A percentile compares a stretch with the other conserved stretches of the same genome.
Conservation (phyloP, 2,113 vertebrate species). For the Alouatta palliata region DNA sequence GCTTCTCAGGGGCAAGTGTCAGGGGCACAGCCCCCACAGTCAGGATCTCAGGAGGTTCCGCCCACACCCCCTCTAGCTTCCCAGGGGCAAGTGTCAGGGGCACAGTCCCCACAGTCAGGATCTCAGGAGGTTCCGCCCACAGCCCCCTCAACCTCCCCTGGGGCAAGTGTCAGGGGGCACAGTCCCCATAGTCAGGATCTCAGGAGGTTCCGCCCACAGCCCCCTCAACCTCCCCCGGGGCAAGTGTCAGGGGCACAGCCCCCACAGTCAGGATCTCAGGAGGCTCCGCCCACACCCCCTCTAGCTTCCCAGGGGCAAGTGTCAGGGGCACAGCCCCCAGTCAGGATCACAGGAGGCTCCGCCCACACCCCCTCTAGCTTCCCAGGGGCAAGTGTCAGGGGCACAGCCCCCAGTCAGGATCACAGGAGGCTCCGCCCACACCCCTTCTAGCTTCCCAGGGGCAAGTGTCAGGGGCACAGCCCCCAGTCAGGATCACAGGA, state of each 20-base stretch:
- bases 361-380: neutral
- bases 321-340: neutral
- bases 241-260: neutral
- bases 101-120: neutral
- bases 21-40: neutral
- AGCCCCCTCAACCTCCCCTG: no score
- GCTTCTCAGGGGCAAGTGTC: neutral
- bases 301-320: neutral
- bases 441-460: neutral
- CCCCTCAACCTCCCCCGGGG: neutral
- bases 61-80: neutral
- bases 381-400: neutral
- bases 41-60: neutral
- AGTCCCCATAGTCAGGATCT: no score
- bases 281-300: neutral
- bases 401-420: neutral
- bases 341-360: neutral
- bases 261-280: neutral
- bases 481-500: neutral
- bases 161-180: no score
- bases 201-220: neutral
- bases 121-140: neutral
- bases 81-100: neutral
- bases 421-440: neutral
- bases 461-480: neutral